Evolutionary conservation across 2,113 vertebrate genomes (phyloP).

Genomic region (Nothoprocta perdicaria): DNA sequence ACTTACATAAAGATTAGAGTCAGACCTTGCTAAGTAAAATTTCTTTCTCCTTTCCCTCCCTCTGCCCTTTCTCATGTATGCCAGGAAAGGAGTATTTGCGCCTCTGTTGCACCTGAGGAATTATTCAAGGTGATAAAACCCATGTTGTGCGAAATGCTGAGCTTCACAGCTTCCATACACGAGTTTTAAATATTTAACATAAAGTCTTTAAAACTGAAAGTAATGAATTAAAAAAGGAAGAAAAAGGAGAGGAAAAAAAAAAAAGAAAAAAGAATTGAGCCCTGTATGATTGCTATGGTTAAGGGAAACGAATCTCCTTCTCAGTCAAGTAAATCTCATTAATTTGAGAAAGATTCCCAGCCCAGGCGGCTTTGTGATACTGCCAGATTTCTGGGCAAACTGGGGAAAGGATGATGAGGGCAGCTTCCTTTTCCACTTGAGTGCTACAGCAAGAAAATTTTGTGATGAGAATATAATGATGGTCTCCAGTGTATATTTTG

Average conservation of each 20-base stretch:
- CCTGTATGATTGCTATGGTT: not conserved
- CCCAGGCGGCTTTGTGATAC: not conserved
- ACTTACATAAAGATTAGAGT: constrained; percentile 15
- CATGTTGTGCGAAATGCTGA: not conserved
- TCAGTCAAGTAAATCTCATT: not conserved
- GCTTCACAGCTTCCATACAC: not conserved
- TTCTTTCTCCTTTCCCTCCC: not conserved
- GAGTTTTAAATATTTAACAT: not conserved
- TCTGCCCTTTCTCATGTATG: not conserved
- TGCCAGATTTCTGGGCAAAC: not conserved
- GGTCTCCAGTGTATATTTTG: not conserved
- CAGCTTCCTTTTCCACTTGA: not conserved
- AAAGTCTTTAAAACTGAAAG: not conserved
- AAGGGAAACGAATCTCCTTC: not conserved
- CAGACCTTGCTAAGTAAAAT: not conserved
- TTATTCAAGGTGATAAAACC: not conserved
- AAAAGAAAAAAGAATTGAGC: not conserved
- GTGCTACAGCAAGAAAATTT: not conserved
- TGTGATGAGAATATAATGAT: not conserved
- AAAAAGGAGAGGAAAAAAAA: no score
- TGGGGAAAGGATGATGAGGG: not conserved
- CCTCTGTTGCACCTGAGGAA: not conserved
- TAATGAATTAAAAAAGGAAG: not conserved
- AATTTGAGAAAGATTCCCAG: not conserved
- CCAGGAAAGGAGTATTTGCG: not conserved